Evolutionary conservation across 2,888 invertebrate species (phyloP).

Genomic region (Sinopyrophorus schimmeli): DNA sequence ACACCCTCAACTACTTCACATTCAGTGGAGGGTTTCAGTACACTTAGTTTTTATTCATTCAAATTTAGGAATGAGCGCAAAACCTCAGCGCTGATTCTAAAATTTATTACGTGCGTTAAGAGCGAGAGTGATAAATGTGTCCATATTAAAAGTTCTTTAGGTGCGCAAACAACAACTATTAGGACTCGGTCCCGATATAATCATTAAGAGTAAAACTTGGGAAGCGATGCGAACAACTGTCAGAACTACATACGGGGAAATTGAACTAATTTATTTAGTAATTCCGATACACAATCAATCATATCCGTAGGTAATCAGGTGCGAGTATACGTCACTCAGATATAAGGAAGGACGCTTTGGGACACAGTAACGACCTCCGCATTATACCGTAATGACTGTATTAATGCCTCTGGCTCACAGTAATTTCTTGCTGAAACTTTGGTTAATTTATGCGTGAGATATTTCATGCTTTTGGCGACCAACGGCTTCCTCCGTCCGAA

Average conservation of each 20-base stretch:
- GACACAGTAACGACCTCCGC: constrained; percentile 40
- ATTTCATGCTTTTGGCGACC: constrained; percentile 50
- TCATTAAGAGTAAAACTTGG: constrained; percentile 21
- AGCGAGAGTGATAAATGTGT: not conserved
- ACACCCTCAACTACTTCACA: constrained; percentile 42
- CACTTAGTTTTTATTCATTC: not conserved
- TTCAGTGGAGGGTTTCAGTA: constrained; percentile 35
- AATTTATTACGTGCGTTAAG: no score
- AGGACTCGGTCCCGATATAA: constrained; percentile 10
- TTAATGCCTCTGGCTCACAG: constrained; percentile 50
- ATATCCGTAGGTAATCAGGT: constrained; percentile 50
- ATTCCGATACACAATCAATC: constrained; percentile 48
- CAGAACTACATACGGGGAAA: constrained; percentile 35
- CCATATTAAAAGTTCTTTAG: not conserved
- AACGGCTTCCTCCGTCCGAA: constrained; percentile 42
- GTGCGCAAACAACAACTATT: not conserved
- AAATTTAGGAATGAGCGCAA: not conserved
- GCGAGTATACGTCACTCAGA: constrained; percentile 47
- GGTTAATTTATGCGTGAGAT: constrained; percentile 54
- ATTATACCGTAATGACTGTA: constrained; percentile 51
- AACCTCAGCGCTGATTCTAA: no score
- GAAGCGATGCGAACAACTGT: constrained; percentile 21
- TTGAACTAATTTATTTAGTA: constrained; percentile 43
- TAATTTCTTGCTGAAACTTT: constrained; percentile 55
- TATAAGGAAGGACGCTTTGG: constrained; percentile 37